These are phyloP conservation scores for Patiria miniata DNA, from an alignment of 35 echinoderm and acorn worm genomes.

Conservation along the genomic window DNA sequence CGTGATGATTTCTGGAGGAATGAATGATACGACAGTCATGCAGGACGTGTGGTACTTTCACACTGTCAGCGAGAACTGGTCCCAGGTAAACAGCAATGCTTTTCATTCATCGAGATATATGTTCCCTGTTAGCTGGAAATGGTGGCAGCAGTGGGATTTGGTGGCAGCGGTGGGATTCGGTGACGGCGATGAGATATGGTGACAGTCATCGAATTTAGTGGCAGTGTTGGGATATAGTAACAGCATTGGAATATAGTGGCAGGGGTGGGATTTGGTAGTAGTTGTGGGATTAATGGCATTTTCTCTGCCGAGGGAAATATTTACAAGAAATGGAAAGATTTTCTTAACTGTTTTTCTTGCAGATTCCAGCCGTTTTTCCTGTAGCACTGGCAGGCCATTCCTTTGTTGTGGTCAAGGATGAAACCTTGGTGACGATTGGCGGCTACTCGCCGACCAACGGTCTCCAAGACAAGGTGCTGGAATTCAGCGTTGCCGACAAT, in stretches of 20 bases:
- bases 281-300: no score
- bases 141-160: no score
- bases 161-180: no score
- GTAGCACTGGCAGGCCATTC: constrained; percentile 75
- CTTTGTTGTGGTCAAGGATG: constrained; percentile 37
- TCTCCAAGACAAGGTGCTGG: constrained; percentile 38
- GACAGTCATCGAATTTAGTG: no score
- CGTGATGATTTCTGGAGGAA: constrained; percentile 68
- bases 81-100: no score
- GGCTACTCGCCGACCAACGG: constrained; percentile 81
- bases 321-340: background rate
- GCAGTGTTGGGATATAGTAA: no score
- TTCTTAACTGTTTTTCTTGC: background rate
- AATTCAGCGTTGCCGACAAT: constrained; percentile 15
- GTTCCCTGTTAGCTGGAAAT: no score
- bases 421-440: constrained; percentile 62
- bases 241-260: no score
- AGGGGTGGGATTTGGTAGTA: no score
- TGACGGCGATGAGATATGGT: no score
- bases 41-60: constrained; percentile 76
- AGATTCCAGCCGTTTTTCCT: constrained; percentile 14
- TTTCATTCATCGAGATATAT: no score
- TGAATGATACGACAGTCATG: constrained; percentile 53
- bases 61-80: constrained; percentile 42
- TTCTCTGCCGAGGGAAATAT: no score